Conservation (phyloP, 2,797 vertebrate genomes). For the Melanotaenia trifasciata region DNA sequence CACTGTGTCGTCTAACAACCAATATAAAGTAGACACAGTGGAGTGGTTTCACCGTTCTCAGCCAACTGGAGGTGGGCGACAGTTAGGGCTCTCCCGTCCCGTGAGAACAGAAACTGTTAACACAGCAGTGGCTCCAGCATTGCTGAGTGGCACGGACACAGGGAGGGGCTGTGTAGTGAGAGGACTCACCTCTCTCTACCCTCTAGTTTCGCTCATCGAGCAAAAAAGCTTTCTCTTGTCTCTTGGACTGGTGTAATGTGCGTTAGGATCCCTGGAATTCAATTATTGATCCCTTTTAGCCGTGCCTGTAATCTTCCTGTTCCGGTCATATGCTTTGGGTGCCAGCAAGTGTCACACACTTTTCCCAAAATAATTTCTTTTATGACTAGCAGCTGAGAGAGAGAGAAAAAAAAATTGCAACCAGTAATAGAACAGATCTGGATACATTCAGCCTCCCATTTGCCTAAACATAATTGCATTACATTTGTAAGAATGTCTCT, state of each 20-base stretch:
- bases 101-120: constrained; percentile 83
- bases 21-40: constrained; percentile 77
- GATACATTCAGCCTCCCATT: constrained; percentile 69
- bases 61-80: constrained; percentile 79
- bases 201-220: constrained; percentile 80
- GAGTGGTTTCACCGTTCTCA: constrained; percentile 80
- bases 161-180: constrained; percentile 67
- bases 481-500: constrained; percentile 77
- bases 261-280: constrained; percentile 83
- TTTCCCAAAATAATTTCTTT: constrained; percentile 76
- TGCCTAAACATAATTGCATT: constrained; percentile 72
- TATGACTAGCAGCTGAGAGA: constrained; percentile 64
- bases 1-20: constrained; percentile 59
- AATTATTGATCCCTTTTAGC: constrained; percentile 84
- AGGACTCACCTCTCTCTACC: constrained; percentile 80
- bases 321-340: constrained; percentile 77
- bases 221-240: constrained; percentile 85
- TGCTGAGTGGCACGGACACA: constrained; percentile 81
- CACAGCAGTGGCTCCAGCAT: constrained; percentile 80
- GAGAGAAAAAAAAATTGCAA: constrained; percentile 53
- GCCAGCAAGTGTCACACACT: constrained; percentile 74
- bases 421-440: constrained; percentile 65
- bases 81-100: constrained; percentile 79
- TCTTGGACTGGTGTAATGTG: constrained; percentile 80
- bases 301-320: constrained; percentile 77